Evolutionary conservation across 1,140 invertebrate genomes (phyloP).

Genomic region (Ceratina calcarata): DNA sequence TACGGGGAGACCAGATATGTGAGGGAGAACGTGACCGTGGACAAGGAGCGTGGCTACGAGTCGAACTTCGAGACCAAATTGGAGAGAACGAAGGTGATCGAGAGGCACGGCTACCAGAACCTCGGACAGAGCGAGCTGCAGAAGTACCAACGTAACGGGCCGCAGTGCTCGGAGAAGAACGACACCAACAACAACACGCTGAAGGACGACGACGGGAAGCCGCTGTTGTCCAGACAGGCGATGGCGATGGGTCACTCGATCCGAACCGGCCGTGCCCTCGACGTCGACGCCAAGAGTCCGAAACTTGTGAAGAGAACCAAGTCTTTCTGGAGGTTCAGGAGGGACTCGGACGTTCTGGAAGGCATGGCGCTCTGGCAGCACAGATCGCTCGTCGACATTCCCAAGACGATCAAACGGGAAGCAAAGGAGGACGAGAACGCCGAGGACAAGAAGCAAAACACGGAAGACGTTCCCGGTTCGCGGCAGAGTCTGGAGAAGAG

Average conservation of each 20-base stretch:
- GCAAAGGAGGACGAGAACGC: constrained; percentile 78
- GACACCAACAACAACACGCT: constrained; percentile 83
- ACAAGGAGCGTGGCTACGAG: constrained; percentile 78
- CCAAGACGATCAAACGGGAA: constrained; percentile 82
- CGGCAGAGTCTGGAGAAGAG: constrained; percentile 74
- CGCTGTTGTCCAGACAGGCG: constrained; percentile 61
- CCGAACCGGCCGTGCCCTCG: constrained; percentile 73
- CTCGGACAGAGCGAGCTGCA: constrained; percentile 11
- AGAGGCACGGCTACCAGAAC: constrained; percentile 69
- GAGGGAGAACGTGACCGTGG: constrained; percentile 57
- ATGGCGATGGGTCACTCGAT: constrained; percentile 74
- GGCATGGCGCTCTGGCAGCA: constrained; percentile 93
- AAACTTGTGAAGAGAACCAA: constrained; percentile 88
- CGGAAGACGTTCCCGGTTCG: constrained; percentile 76
- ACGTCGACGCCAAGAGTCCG: constrained; percentile 79
- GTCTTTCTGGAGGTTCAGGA: constrained; percentile 91
- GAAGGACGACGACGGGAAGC: constrained; percentile 70
- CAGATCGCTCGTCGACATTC: constrained; percentile 86
- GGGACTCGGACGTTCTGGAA: constrained; percentile 86
- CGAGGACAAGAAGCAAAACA: constrained; percentile 74
- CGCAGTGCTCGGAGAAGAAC: constrained; percentile 76
- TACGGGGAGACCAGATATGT: constrained; percentile 73
- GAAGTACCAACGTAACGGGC: constrained; percentile 49
- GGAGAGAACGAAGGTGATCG: constrained; percentile 74
- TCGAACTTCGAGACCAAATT: constrained; percentile 80